Base-by-base conservation (phyloP, 2,797 vertebrate species). In the Alosa sapidissima region DNA sequence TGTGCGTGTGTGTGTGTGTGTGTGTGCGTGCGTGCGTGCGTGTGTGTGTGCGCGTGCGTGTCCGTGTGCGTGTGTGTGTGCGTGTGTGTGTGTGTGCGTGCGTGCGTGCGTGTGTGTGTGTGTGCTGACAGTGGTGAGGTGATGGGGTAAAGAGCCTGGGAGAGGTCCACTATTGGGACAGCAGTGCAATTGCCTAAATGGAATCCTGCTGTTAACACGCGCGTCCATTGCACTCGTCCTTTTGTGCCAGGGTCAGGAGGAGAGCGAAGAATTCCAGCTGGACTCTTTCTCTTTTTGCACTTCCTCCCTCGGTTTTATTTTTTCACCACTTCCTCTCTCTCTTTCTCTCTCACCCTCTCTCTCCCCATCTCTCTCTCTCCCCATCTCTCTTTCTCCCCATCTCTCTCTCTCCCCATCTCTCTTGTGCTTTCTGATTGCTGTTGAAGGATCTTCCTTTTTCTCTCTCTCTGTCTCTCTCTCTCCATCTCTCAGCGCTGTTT, bases 171-270 rank as follows among this genome's bases (percentile, higher is more conserved):
- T 7, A 21, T 45, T 21, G 41, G 41, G 72, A 47, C 72, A 47
- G 0, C 36, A 21, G 36, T 45, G 41, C 41, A 21, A 19, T 9
- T 45, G 72, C 41, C 36, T 78, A 86, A 89, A 88, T 81, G 62
- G 51, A 86, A 13, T 68, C 19, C 19, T 86, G 81, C 65, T 86
- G 86, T 86, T 75, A 89, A 85, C 81, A 86, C 75, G 68, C 52
- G 33, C 36, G 81, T 83, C 51, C 47, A 1, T 28, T 28, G 28
- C 28, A 28, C 28, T 28, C 28, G 28, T 28, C 28, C 28, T 28
- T 28, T 28, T 28, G 28, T 28, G 28, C 28, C 28, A 28, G 28
- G 28, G 28, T 28, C 28, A 28, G 28, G 28, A 28, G 0, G 49
- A 83, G 84, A 60, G 47, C 24, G 45, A 9, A 75, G 68, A 1